phyloP scores from a whole-genome alignment of 2,113 vertebrate genomes.

The rabbit (Oryctolagus cuniculus) region mOryCun1.1 NC_091445.1:44305001-44305500 shows the following conservation, averaged over 20 bases:
- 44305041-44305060: neutral
- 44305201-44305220: constrained; percentile 26
- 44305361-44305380: neutral
- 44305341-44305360: neutral
- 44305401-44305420: neutral
- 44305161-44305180: constrained; percentile 44
- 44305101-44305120: constrained; percentile 49
- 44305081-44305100: neutral
- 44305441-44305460: neutral
- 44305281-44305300: constrained; percentile 60
- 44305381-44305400: neutral
- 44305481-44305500: neutral
- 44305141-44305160: neutral
- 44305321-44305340: neutral
- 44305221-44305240: constrained; percentile 65
- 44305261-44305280: constrained; percentile 63
- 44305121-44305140: constrained; percentile 59
- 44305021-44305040: neutral
- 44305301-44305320: constrained; percentile 5
- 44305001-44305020: accelerated
- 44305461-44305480: neutral
- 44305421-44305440: neutral
- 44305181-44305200: constrained; percentile 42
- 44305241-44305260: constrained; percentile 80
- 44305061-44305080: neutral